phyloP scores from a whole-genome alignment of 2,888 invertebrate genomes.

The Macaria liturata region DNA sequence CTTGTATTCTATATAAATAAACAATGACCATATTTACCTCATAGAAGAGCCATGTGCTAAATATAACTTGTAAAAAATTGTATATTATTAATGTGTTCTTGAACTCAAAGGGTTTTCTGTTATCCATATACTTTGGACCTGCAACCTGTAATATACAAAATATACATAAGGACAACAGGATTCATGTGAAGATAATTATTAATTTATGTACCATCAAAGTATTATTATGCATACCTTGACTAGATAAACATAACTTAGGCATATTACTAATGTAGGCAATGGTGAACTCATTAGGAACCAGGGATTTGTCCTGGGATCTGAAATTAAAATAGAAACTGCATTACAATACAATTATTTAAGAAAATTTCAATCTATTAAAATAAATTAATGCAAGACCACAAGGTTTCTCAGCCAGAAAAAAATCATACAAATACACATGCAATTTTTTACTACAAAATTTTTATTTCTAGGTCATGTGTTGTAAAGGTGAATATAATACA shows the following conservation, averaged over 20 bases:
- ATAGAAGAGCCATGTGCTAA: slow-evolving; percentile 95
- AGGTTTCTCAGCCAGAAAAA: too few relatives aligned
- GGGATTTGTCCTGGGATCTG: slow-evolving; percentile 94
- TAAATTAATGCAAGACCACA: too few relatives aligned
- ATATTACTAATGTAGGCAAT: slow-evolving; percentile 94
- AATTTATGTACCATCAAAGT: not conserved
- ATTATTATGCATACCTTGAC: slow-evolving; percentile 86
- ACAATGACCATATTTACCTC: slow-evolving; percentile 85
- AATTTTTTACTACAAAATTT: too few relatives aligned
- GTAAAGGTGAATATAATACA: too few relatives aligned
- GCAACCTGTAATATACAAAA: slow-evolving; percentile 83
- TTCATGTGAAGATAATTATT: not conserved
- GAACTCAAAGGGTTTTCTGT: slow-evolving; percentile 94
- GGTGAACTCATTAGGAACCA: slow-evolving; percentile 98
- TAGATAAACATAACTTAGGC: slow-evolving; percentile 93
- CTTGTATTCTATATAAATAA: too few relatives aligned
- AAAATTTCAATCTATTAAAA: not conserved
- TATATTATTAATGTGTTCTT: slow-evolving; percentile 90
- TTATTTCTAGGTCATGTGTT: too few relatives aligned
- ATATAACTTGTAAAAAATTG: slow-evolving; percentile 94
- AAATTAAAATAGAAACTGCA: slow-evolving; percentile 44
- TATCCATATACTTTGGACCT: slow-evolving; percentile 95
- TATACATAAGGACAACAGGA: not conserved
- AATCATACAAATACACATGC: too few relatives aligned
- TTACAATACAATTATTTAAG: not conserved